Evolutionary conservation across 1,140 invertebrate species (phyloP), one percentile per base, ranked within the genome.

Genomic region (Solenopsis invicta): DNA sequence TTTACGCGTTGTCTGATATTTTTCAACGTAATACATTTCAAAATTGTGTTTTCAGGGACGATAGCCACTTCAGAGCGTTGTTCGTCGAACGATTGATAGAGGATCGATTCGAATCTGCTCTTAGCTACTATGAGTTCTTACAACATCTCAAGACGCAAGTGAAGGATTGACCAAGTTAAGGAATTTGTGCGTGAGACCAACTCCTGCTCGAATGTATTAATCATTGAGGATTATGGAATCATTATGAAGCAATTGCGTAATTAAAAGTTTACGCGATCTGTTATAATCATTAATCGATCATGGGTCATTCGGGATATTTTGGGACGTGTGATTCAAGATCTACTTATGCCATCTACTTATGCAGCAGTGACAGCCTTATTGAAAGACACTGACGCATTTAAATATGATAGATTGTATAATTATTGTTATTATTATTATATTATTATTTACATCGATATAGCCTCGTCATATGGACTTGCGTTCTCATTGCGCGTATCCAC

Each of bases 111-210:
- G 99, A 99, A 95, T 98, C 97, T 86, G 97, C 98, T 67, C 97
- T 99, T 94, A 99, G 98, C 90, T 99, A 99, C 95, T 98, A 99
- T 95, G 99, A 99, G 97, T 99, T 99, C 96, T 96, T 99, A 93
- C 99, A 99, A 95, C 98, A 99, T 96, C 96, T 99, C 85, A 98
- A 99, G 95, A 97, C 97, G 91, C 98, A 99, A 95, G 96, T 99
- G 92, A 99, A 98, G 96, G 98, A 96, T 90, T 93, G 89, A 88
- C 81, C 87, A 45, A 80, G 67, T 54, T 85, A 72, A 89, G 37
- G 56, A 82, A 88, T 86, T 85, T 21, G 50, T 81, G 48, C 9
- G 13, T 77, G 74, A 34, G 29, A 59, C 41, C 41, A 85, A 67
- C 52, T 62, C 16, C 45, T 71, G n/a, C 24, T 41, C 62, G 89